Evolutionary conservation across 1,140 invertebrate species (phyloP), one percentile per base, ranked within the genome.

Genomic region (Megathymus violae): DNA sequence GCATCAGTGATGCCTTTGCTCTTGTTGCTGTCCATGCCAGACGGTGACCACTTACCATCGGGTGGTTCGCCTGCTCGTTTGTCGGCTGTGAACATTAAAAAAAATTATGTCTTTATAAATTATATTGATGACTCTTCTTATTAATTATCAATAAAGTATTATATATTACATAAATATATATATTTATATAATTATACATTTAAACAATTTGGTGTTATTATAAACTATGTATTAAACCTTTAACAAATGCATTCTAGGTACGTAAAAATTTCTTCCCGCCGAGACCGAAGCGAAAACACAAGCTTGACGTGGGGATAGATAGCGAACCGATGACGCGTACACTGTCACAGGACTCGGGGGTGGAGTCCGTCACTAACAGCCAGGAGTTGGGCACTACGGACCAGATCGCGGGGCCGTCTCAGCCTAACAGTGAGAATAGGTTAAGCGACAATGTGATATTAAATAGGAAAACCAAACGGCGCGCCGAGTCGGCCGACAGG

Each of bases 241-340:
- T 47, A 38, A 62, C 63, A 63, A 64, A 75, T 74, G 43, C 41
- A 81, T 91, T 89, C 46, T 86, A 94, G 94, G 91, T 93, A 66
- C 89, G 93, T 74, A 94, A 94, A 90, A 93, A 89, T 73, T 93
- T 93, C 77, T 94, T 94, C 81, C 94, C 94, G 11, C 93, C 93
- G 40, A 88, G 93, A 67, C 94, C 94, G 60, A 92, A 89, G 68
- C 85, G 91, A 56, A 92, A 88, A 72, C 69, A 65, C 51, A 82
- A 78, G 59, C 63, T 67, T 19, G 74, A 66, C 36, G 52, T 61
- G 16, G 25, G 48, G 16, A 43, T 63, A 38, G 43, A 60, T 44
- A 15, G 48, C 7, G 60, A 60, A 5, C 19, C 51, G 13, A 54
- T 54, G 54, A 44, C 71, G 64, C 62, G 56, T 58, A 56, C 67